Evolutionary conservation across 2,888 invertebrate species (phyloP).

Genomic region (Masnerella sp.): DNA sequence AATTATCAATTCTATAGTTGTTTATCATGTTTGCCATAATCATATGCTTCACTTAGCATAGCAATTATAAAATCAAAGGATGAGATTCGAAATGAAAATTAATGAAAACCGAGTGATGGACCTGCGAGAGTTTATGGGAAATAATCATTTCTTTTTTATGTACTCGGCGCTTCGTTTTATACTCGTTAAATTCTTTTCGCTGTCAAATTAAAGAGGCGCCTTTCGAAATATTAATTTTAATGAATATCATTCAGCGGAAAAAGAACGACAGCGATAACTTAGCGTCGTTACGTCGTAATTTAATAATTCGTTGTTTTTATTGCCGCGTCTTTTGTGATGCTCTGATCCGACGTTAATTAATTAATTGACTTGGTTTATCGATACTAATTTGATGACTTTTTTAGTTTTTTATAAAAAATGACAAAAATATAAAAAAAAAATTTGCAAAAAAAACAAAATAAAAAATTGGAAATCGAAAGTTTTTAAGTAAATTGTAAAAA

Average conservation of each 20-base stretch:
- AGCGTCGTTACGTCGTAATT: conserved; percentile 33
- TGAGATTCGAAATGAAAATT: conserved; percentile 16
- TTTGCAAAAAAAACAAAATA: not conserved
- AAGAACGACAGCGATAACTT: conserved; percentile 37
- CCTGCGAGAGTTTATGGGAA: conserved; percentile 25
- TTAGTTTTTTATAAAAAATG: no score
- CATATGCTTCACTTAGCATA: conserved; percentile 11
- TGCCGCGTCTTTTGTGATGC: conserved; percentile 23
- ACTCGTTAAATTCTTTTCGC: conserved; percentile 33
- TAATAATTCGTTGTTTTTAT: conserved; percentile 37
- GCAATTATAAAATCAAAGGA: conserved; percentile 22
- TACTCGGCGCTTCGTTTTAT: conserved; percentile 33
- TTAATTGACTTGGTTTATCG: conserved; percentile 19
- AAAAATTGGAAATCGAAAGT: not conserved
- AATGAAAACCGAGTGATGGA: conserved; percentile 33
- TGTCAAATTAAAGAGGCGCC: conserved; percentile 50
- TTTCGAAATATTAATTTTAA: conserved; percentile 47
- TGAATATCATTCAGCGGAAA: conserved; percentile 24
- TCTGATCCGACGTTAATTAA: conserved; percentile 21
- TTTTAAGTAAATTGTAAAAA: not conserved
- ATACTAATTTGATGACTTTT: conserved; percentile 15
- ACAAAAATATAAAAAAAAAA: no score
- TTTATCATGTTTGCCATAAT: no score
- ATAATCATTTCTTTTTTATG: conserved; percentile 31
- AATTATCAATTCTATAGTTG: no score